Evolutionary conservation across 2,113 vertebrate species (phyloP).

Genomic region (Ptyas mucosa): DNA sequence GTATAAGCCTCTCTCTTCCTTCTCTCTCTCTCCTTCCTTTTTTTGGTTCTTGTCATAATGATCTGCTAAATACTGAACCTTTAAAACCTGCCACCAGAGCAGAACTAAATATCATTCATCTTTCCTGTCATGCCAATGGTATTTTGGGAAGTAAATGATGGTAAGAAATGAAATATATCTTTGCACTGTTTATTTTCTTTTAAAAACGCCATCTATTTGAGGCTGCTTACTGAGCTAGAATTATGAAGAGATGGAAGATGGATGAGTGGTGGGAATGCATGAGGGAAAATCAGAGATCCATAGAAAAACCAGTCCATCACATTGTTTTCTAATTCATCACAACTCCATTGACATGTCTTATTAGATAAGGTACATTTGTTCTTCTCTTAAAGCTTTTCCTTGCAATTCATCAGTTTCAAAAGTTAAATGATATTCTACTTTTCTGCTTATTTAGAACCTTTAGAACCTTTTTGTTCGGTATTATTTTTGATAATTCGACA

Average conservation of each 20-base stretch:
- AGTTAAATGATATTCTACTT: background rate
- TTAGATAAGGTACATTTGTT: background rate
- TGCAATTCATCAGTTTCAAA: background rate
- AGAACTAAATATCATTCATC: constrained; percentile 31
- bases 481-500: background rate
- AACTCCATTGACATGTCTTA: background rate
- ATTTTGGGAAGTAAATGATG: constrained; percentile 25
- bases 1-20: background rate
- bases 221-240: background rate
- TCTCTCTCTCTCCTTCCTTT: background rate
- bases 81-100: constrained; percentile 20
- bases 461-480: background rate
- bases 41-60: background rate
- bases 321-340: constrained; percentile 9
- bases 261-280: constrained; percentile 10
- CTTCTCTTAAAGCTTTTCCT: background rate
- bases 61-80: constrained; percentile 16
- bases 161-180: constrained; percentile 5
- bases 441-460: background rate
- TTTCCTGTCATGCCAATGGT: constrained; percentile 17
- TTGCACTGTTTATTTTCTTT: constrained; percentile 11
- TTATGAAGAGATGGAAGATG: constrained; percentile 1
- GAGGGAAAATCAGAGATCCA: constrained; percentile 4
- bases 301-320: constrained; percentile 5
- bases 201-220: constrained; percentile 16